Evolutionary conservation across 2,888 invertebrate species (phyloP).

Genomic region (Drosophila parthenogenetica): DNA sequence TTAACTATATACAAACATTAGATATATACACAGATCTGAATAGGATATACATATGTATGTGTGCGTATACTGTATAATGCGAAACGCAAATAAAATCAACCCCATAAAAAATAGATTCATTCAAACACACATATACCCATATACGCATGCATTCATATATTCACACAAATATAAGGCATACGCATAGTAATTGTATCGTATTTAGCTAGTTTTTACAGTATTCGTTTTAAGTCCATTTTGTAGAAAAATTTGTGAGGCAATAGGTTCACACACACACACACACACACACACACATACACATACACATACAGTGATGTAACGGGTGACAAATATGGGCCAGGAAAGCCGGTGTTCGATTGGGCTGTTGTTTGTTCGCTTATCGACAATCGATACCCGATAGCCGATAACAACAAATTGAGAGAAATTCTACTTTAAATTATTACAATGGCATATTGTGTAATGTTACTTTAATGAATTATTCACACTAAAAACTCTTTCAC

Average conservation of each 20-base stretch:
- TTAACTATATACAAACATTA: slow-evolving; percentile 24
- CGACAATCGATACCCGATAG: slow-evolving; percentile 21
- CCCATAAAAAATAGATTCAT: slow-evolving; percentile 30
- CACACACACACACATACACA: slow-evolving; percentile 9
- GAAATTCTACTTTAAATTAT: slow-evolving; percentile 62
- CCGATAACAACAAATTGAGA: slow-evolving; percentile 23
- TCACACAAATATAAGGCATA: slow-evolving; percentile 12
- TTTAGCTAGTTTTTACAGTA: slow-evolving; percentile 61
- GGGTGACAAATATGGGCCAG: slow-evolving; percentile 21
- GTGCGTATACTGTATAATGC: slow-evolving; percentile 25
- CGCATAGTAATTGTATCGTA: slow-evolving; percentile 51
- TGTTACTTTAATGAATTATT: slow-evolving; percentile 57
- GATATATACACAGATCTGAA: slow-evolving; percentile 50
- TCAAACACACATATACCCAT: slow-evolving; percentile 16
- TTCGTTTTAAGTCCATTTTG: slow-evolving; percentile 58
- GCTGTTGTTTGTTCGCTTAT: slow-evolving; percentile 23
- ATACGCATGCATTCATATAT: slow-evolving; percentile 31
- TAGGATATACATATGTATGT: slow-evolving; percentile 45
- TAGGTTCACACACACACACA: slow-evolving; percentile 32
- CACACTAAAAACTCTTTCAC: slow-evolving; percentile 26
- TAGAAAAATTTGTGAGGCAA: slow-evolving; percentile 51
- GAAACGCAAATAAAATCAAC: slow-evolving; percentile 48
- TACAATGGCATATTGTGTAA: slow-evolving; percentile 60
- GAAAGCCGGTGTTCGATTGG: slow-evolving; percentile 4
- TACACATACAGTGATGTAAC: slow-evolving; percentile 37